A percentile compares a stretch with the other conserved stretches of the same genome.
Evolutionary conservation across 1,140 invertebrate species (phyloP).

Genomic region (Zaprionus vittiger): DNA sequence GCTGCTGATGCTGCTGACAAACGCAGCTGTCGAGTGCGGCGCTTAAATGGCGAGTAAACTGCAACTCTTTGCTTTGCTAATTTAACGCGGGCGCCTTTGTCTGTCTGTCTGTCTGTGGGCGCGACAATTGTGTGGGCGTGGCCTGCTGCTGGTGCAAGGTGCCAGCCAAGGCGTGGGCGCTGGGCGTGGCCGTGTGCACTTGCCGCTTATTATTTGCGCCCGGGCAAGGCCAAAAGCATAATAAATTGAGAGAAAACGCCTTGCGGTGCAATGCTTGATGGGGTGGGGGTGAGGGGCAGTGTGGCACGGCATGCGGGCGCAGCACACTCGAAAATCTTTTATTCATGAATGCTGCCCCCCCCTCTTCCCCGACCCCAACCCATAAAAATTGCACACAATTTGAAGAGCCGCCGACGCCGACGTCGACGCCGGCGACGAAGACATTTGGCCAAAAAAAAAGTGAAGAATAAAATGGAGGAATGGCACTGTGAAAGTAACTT

Average conservation of each 20-base stretch:
- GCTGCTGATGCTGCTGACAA: constrained; percentile 58
- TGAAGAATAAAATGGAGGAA: constrained; percentile 6
- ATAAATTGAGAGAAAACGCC: constrained; percentile 61
- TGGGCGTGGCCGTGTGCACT: constrained; percentile 71
- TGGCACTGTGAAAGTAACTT: constrained; percentile 22
- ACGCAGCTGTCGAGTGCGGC: constrained; percentile 75
- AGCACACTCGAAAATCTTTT: constrained; percentile 72
- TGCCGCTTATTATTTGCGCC: constrained; percentile 80
- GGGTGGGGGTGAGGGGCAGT: neutral
- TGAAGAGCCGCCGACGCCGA: constrained; percentile 49
- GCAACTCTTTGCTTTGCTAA: constrained; percentile 80
- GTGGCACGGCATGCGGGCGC: constrained; percentile 1
- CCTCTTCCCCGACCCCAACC: neutral
- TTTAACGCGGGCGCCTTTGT: constrained; percentile 55
- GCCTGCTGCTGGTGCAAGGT: constrained; percentile 36
- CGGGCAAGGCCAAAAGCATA: constrained; percentile 76
- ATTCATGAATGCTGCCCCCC: constrained; percentile 66
- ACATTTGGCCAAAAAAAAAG: constrained; percentile 62
- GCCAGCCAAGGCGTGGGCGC: constrained; percentile 30
- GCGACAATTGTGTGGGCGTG: constrained; percentile 71
- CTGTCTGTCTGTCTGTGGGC: neutral
- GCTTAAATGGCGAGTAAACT: constrained; percentile 82
- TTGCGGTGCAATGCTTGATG: neutral
- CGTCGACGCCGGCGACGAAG: constrained; percentile 32
- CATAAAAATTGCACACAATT: constrained; percentile 82